Evolutionary conservation across 2,888 invertebrate genomes (phyloP).

Genomic region (Cancer borealis): DNA sequence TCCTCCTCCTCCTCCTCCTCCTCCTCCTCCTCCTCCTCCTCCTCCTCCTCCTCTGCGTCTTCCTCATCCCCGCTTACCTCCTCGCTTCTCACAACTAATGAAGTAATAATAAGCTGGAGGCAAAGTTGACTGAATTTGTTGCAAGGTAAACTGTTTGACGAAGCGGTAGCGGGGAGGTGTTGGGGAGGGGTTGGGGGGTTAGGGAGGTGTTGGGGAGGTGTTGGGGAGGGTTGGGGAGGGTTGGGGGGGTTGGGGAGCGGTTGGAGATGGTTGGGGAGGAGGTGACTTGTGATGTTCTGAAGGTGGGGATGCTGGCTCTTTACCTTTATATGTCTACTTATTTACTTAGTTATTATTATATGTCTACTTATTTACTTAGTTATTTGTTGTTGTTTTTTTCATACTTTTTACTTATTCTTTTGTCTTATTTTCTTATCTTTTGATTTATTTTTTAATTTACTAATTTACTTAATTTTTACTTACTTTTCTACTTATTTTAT

Average conservation of each 20-base stretch:
- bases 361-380: not conserved
- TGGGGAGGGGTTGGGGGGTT: not conserved
- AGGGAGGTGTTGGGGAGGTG: not conserved
- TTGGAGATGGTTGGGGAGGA: too few species aligned
- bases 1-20: not conserved
- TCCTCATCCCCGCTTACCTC: not conserved
- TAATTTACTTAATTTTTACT: not conserved
- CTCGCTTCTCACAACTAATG: constrained; percentile 7
- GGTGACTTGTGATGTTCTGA: not conserved
- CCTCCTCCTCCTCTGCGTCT: not conserved
- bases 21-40: not conserved
- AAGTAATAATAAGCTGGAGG: constrained; percentile 9
- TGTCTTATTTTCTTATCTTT: not conserved
- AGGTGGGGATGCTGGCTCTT: not conserved
- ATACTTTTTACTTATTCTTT: not conserved
- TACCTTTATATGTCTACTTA: not conserved
- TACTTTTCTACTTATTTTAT: not conserved
- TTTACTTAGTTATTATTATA: not conserved
- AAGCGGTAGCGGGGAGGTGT: not conserved
- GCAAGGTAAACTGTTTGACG: constrained; percentile 12
- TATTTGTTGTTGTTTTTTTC: not conserved
- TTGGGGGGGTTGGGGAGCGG: too few species aligned
- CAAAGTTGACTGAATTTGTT: constrained; percentile 28
- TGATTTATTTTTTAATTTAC: not conserved
- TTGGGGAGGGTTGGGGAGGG: too few species aligned